Evolutionary conservation across 1,140 invertebrate genomes (phyloP).

Genomic region (Bombyx mandarina): DNA sequence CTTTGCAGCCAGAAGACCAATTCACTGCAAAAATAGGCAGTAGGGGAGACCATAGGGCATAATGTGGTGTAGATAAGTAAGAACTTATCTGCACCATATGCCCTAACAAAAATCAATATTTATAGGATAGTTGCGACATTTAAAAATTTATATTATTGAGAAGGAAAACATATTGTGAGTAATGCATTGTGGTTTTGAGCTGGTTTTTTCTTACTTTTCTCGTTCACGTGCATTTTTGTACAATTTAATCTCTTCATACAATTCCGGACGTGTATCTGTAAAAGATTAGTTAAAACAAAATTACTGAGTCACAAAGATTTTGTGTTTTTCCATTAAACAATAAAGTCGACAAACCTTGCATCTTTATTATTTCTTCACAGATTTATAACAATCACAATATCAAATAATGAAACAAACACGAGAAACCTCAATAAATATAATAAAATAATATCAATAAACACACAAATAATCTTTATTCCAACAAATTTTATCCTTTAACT

Average conservation of each 20-base stretch:
- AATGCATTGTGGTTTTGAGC: neutral
- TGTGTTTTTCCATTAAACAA: slow-evolving; percentile 2
- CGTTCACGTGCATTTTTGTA: slow-evolving; percentile 94
- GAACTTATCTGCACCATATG: too few relatives aligned
- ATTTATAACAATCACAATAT: neutral
- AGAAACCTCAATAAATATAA: neutral
- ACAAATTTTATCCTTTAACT: too few relatives aligned
- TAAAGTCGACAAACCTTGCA: slow-evolving; percentile 21
- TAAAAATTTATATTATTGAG: neutral
- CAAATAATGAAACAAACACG: neutral
- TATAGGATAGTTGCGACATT: neutral
- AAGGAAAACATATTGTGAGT: neutral
- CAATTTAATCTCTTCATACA: slow-evolving; percentile 95
- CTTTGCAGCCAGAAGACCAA: too few relatives aligned
- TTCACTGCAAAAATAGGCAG: too few relatives aligned
- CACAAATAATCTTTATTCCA: too few relatives aligned
- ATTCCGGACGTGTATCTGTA: slow-evolving; percentile 75
- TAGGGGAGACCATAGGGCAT: too few relatives aligned
- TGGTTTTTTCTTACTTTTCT: slow-evolving; percentile 81
- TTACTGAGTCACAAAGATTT: slow-evolving; percentile 16
- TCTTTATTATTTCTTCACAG: slow-evolving; percentile 8
- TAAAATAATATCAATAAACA: neutral
- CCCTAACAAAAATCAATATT: neutral
- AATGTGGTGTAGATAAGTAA: too few relatives aligned
- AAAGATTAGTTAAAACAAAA: slow-evolving; percentile 10